These are phyloP conservation scores for Zaprionus lachaisei DNA, from an alignment of 1,140 invertebrate genomes.

Conservation along the genomic window DNA sequence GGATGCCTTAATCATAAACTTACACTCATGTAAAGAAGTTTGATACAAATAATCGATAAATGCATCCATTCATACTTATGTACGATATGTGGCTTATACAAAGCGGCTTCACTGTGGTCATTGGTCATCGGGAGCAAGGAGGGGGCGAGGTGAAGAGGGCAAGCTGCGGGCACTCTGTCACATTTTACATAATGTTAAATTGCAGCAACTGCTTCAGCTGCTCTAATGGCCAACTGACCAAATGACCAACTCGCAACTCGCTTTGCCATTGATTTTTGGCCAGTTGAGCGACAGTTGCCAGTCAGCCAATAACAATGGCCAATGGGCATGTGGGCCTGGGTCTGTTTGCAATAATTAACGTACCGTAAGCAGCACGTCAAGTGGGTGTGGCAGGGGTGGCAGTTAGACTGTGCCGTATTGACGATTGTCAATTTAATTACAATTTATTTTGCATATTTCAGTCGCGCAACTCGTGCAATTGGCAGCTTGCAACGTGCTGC, in stretches of 20 bases:
- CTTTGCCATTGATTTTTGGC: conserved; percentile 57
- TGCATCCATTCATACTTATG: too few relatives aligned
- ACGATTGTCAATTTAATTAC: conserved; percentile 74
- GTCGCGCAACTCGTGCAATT: conserved; percentile 17
- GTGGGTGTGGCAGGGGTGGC: background rate
- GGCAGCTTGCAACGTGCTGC: background rate
- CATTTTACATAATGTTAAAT: conserved; percentile 44
- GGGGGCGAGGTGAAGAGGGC: background rate
- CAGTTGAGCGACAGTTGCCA: conserved; percentile 25
- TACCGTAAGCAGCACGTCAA: background rate
- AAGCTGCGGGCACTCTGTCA: conserved; percentile 45
- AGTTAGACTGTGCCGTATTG: conserved; percentile 4
- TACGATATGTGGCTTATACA: background rate
- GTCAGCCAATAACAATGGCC: conserved; percentile 4
- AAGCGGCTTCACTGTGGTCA: conserved; percentile 41
- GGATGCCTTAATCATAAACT: too few relatives aligned
- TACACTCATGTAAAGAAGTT: too few relatives aligned
- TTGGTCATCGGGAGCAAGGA: conserved; percentile 16
- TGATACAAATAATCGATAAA: too few relatives aligned
- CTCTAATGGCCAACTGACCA: conserved; percentile 43
- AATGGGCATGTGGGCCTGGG: conserved; percentile 15
- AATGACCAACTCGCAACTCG: conserved; percentile 42
- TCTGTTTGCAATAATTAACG: conserved; percentile 67
- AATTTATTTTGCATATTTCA: conserved; percentile 68
- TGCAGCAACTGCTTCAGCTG: conserved; percentile 12